These are phyloP conservation scores for Notarius quadriscutis DNA, from an alignment of 2,113 vertebrate species.

Conservation along the genomic window DNA sequence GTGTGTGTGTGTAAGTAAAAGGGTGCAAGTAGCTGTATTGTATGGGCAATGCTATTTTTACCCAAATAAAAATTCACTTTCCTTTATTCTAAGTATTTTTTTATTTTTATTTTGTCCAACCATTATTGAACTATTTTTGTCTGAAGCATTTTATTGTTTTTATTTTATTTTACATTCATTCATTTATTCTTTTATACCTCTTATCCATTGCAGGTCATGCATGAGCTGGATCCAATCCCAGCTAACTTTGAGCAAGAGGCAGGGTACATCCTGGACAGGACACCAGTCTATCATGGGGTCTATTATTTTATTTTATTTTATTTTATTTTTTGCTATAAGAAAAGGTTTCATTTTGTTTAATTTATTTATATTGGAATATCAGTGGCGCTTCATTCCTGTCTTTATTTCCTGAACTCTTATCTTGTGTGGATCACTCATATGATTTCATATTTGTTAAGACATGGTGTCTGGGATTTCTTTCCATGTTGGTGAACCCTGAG, in stretches of 20 bases:
- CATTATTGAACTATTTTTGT: not conserved
- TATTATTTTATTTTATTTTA: not conserved
- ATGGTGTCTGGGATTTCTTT: not conserved
- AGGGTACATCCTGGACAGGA: too few relatives aligned
- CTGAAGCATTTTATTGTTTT: not conserved
- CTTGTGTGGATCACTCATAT: not conserved
- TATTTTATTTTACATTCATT: not conserved
- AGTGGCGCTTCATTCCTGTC: not conserved
- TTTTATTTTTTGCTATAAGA: not conserved
- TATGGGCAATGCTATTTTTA: not conserved
- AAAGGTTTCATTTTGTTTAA: not conserved
- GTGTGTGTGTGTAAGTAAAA: not conserved
- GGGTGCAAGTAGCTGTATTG: slow-evolving; percentile 5
- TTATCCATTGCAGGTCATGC: too few relatives aligned
- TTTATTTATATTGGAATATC: not conserved
- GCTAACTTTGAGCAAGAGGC: too few relatives aligned
- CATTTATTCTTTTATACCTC: too few relatives aligned
- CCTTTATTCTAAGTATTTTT: not conserved
- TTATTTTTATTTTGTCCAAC: not conserved
- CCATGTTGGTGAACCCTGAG: not conserved
- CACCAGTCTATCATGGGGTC: too few relatives aligned
- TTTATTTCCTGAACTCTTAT: not conserved
- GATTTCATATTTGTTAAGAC: slow-evolving; percentile 46
- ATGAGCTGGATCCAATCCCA: too few relatives aligned
- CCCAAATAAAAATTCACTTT: not conserved